phyloP scores from a whole-genome alignment of 2,797 vertebrate species.

The Melanotaenia parkinsoni region DNA sequence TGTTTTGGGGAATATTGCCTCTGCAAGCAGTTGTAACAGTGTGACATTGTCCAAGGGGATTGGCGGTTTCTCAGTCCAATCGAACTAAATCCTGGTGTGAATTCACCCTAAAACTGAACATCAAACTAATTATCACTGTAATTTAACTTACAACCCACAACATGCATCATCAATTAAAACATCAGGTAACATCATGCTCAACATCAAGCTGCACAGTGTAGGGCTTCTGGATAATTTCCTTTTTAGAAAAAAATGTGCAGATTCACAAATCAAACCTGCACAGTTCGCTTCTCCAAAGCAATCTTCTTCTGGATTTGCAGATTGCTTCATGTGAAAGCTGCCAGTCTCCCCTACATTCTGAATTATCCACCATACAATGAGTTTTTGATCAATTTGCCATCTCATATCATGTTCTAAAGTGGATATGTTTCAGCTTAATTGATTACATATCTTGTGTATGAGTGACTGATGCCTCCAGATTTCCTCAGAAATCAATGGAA shows the following conservation, averaged over 20 bases:
- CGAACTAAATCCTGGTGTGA: too few species aligned
- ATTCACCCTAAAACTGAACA: too few species aligned
- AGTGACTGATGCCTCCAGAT: constrained; percentile 11
- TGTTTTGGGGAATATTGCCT: too few species aligned
- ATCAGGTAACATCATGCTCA: not conserved
- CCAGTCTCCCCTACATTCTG: constrained; percentile 11
- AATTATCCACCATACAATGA: not conserved
- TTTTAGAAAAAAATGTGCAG: not conserved
- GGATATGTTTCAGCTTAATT: constrained; percentile 16
- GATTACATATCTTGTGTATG: constrained; percentile 11
- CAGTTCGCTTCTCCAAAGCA: not conserved
- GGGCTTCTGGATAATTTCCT: not conserved
- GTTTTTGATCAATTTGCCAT: not conserved
- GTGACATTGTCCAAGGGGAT: too few species aligned
- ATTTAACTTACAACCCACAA: too few species aligned
- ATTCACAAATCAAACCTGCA: not conserved
- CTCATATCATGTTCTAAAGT: constrained; percentile 3
- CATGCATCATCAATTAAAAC: not conserved
- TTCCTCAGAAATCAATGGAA: constrained; percentile 24
- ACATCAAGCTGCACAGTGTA: not conserved
- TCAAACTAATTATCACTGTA: too few species aligned
- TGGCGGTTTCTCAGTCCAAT: too few species aligned
- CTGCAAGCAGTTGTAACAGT: too few species aligned
- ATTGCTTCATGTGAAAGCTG: constrained; percentile 5
- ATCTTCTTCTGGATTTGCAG: constrained; percentile 5